Base-by-base conservation (phyloP, 2,888 invertebrate genomes). In the Drosophila mercatorum region DNA sequence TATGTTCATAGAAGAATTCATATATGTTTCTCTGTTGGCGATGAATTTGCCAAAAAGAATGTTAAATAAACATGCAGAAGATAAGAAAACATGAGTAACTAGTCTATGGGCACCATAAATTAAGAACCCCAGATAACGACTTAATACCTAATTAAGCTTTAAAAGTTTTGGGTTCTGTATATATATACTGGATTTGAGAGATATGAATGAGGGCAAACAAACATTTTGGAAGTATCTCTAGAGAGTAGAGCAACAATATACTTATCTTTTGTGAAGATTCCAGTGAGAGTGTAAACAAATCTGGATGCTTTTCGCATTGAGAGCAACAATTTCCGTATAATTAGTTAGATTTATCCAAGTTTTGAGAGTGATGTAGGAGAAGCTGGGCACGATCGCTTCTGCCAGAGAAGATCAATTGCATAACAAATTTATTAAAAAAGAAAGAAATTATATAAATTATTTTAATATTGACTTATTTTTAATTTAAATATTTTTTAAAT, bases 81-180 rank as follows among this genome's bases (percentile, higher is more conserved):
- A 51, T 51, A 51, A 51, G 17, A 51, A 12, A 34, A 3, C 17
- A 22, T 51, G 51, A 51, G 34, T 51, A 51, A 51, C 17, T 10
- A 6, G 11, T 34, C 12, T 51, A 6, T 22, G 51, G 34, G 51
- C 17, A 12, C 17, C 28, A 51, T 22, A 12, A 2, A 51, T 36
- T 51, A 2, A 51, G 7, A 22, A 5, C 4, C 49, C 3, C 7
- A 36, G 51, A 36, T 51, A 51, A 51, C 12, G 4, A 3, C 17
- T 7, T 17, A 34, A 51, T 51, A 22, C 7, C 17, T 12, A 34
- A 12, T 1, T 6, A 6, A 34, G 17, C 34, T 17, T 51, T 6
- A 3, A 17, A 7, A 2, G 1, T 31, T 8, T 0, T 8, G 28
- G 8, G 31, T 34, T 34, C 31, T 34, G 1, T 34, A 34, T 34